A percentile compares a stretch with the other conserved stretches of the same genome.
Conservation (phyloP, 2,888 invertebrate genomes). For the Troglohyphantes excavatus region DNA sequence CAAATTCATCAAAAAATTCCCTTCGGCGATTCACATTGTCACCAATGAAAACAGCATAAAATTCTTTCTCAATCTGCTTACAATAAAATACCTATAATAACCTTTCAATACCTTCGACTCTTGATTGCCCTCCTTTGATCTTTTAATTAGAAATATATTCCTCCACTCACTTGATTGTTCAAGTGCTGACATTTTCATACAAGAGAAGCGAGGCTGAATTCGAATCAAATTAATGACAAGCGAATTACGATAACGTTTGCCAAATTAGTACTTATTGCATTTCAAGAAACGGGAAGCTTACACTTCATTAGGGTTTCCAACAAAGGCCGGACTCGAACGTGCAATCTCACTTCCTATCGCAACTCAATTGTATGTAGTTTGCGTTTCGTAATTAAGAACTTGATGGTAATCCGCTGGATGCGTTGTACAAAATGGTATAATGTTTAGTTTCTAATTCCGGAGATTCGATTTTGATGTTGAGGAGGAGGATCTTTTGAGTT, state of each 20-base stretch:
- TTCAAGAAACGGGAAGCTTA: constrained; percentile 1
- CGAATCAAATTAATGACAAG: constrained; percentile 67
- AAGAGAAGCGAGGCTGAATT: constrained; percentile 11
- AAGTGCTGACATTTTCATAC: constrained; percentile 33
- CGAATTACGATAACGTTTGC: constrained; percentile 51
- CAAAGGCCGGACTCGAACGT: constrained; percentile 15
- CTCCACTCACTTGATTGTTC: not conserved
- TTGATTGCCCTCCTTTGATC: constrained; percentile 18
- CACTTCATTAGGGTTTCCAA: constrained; percentile 44
- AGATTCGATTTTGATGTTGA: not conserved
- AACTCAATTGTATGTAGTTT: not conserved
- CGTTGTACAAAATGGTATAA: not conserved
- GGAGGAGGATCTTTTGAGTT: not conserved
- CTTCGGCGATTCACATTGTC: not conserved
- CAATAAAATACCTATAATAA: not conserved
- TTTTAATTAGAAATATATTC: constrained; percentile 44
- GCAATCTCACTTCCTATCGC: constrained; percentile 21
- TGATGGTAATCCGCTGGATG: not conserved
- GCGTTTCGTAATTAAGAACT: constrained; percentile 21
- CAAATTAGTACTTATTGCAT: constrained; percentile 61
- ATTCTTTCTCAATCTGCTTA: constrained; percentile 7
- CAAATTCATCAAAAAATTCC: no score
- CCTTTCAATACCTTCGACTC: not conserved
- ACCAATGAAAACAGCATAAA: constrained; percentile 13
- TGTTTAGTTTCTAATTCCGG: not conserved